phyloP scores from a whole-genome alignment of 2,888 invertebrate species.

The Cryptus viduatorius region DNA sequence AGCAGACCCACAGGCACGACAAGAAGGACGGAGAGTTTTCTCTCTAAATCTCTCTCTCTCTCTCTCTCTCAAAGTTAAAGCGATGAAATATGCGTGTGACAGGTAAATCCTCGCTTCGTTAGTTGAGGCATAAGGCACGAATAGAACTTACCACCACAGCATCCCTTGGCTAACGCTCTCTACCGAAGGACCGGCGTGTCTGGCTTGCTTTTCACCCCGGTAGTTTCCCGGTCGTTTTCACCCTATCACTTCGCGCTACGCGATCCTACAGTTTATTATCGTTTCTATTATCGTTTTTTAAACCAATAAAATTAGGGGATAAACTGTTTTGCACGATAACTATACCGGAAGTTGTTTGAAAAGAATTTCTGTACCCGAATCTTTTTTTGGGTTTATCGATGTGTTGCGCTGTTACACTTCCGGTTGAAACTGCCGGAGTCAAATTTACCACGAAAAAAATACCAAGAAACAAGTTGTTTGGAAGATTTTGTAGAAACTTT shows the following conservation, averaged over 20 bases:
- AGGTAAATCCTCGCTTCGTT: constrained; percentile 68
- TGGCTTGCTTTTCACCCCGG: constrained; percentile 37
- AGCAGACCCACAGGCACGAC: constrained; percentile 10
- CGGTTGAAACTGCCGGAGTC: no score
- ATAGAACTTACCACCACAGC: constrained; percentile 13
- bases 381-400: no score
- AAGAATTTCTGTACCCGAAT: no score
- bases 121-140: constrained; percentile 56
- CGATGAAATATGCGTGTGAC: constrained; percentile 65
- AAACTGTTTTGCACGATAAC: no score
- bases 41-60: not conserved
- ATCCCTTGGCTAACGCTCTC: constrained; percentile 3
- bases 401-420: no score
- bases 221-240: constrained; percentile 47
- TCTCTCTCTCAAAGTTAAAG: constrained; percentile 50
- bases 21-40: not conserved
- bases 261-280: no score
- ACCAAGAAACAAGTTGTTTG: no score
- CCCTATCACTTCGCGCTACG: constrained; percentile 21
- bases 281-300: no score
- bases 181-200: not conserved
- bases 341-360: no score
- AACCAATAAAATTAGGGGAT: no score
- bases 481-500: no score
- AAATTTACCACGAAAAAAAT: no score